Percentiles rank a stretch among this genome's conserved stretches.
Conservation (phyloP, 2,797 vertebrate genomes). For the Rhincodon typus region DNA sequence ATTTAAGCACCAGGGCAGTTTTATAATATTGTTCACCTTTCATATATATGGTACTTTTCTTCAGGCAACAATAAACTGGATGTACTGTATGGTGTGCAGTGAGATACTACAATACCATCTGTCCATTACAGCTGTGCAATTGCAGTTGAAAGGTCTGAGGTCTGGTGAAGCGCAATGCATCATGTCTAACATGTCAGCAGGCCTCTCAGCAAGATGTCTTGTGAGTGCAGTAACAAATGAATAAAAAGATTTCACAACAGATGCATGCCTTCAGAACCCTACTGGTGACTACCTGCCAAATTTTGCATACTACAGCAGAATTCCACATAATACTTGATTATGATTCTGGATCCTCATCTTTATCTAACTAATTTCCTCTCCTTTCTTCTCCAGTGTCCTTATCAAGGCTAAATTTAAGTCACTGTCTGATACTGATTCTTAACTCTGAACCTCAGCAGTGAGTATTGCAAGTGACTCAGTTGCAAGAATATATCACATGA, state of each 20-base stretch:
- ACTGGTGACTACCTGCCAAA: not conserved
- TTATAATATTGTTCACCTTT: not conserved
- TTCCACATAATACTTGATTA: not conserved
- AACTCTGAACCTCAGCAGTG: not conserved
- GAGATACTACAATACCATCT: not conserved
- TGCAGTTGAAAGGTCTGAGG: slow-evolving; percentile 14
- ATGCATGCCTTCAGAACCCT: not conserved
- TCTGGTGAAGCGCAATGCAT: slow-evolving; percentile 12
- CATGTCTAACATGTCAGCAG: not conserved
- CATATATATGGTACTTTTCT: not conserved
- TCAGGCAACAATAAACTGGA: not conserved
- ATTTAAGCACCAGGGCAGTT: not conserved
- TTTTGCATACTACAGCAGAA: not conserved
- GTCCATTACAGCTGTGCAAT: not conserved
- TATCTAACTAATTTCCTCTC: not conserved
- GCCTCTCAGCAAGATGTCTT: not conserved
- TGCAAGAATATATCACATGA: not conserved
- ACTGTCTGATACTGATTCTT: not conserved
- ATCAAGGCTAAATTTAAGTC: not conserved
- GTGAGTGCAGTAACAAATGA: not conserved
- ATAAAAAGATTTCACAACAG: not conserved
- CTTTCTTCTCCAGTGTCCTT: not conserved
- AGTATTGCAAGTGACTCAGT: not conserved
- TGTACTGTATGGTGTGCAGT: not conserved
- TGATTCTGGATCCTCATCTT: not conserved